Percentiles rank a stretch among this genome's conserved stretches.
Evolutionary conservation across 2,888 invertebrate species (phyloP).

Genomic region (Drosophila paramelanica): DNA sequence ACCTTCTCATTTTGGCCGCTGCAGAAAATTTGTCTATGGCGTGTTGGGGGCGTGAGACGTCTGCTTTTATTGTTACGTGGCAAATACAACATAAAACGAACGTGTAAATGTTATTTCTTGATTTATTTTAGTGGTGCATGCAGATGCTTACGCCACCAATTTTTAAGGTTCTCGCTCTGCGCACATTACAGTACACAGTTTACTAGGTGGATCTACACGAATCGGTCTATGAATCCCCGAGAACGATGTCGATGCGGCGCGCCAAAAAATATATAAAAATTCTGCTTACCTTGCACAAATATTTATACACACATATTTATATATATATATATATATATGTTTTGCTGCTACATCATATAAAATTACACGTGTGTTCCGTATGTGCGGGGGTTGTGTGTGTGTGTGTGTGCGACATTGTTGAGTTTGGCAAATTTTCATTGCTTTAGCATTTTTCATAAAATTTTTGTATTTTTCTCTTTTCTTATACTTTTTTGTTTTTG

Average conservation of each 20-base stretch:
- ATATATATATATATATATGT: constrained; percentile 46
- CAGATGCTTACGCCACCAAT: constrained; percentile 76
- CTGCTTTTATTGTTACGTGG: constrained; percentile 76
- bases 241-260: constrained; percentile 15
- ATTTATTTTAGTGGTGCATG: constrained; percentile 79
- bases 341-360: constrained; percentile 57
- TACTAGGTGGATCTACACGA: constrained; percentile 15
- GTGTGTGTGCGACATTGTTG: constrained; percentile 59
- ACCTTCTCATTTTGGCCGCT: constrained; percentile 11
- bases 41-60: constrained; percentile 19
- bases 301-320: constrained; percentile 57
- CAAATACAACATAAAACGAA: constrained; percentile 78
- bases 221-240: constrained; percentile 36
- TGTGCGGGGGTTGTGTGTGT: constrained; percentile 7
- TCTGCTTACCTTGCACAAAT: constrained; percentile 78
- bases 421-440: constrained; percentile 53
- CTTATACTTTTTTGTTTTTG: constrained; percentile 31
- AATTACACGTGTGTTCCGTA: constrained; percentile 60
- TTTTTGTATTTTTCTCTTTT: constrained; percentile 14
- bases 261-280: constrained; percentile 71
- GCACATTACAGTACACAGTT: constrained; percentile 11
- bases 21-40: constrained; percentile 60
- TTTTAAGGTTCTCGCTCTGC: constrained; percentile 43
- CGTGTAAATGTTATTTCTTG: constrained; percentile 80
- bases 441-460: constrained; percentile 33